These are phyloP conservation scores for Lottia gigantea DNA, from an alignment of 2,888 invertebrate genomes.

Conservation along the genomic window DNA sequence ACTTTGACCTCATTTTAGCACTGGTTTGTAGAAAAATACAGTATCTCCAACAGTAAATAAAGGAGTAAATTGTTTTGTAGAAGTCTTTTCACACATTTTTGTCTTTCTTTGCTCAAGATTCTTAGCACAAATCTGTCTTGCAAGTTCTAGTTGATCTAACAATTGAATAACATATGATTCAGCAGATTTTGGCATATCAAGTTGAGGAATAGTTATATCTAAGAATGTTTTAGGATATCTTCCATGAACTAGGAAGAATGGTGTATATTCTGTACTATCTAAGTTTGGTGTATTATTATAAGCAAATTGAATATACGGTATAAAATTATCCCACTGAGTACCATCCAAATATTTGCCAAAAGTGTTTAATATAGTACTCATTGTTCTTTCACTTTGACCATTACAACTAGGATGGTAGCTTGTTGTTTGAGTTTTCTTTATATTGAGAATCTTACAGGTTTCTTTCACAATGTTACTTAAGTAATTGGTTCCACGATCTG, in stretches of 20 bases:
- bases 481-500: constrained; percentile 6
- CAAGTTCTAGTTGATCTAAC: not conserved
- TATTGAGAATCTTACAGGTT: constrained; percentile 11
- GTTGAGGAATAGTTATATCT: not conserved
- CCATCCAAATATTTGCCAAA: not conserved
- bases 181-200: not conserved
- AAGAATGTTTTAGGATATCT: not conserved
- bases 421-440: constrained; percentile 18
- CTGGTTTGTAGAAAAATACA: not conserved
- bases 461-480: constrained; percentile 16
- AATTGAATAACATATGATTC: not conserved
- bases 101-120: not conserved
- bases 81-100: not conserved
- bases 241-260: not conserved
- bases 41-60: not conserved
- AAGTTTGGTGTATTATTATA: not conserved
- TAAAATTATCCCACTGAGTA: not conserved
- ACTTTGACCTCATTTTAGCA: not conserved
- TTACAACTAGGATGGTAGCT: constrained; percentile 13
- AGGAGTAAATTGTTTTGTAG: not conserved
- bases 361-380: not conserved
- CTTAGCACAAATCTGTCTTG: not conserved
- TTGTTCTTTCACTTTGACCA: constrained; percentile 12
- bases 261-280: not conserved
- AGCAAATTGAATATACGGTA: not conserved